Conservation (phyloP, 2,797 vertebrate genomes). For the Tamandua tetradactyla region DNA sequence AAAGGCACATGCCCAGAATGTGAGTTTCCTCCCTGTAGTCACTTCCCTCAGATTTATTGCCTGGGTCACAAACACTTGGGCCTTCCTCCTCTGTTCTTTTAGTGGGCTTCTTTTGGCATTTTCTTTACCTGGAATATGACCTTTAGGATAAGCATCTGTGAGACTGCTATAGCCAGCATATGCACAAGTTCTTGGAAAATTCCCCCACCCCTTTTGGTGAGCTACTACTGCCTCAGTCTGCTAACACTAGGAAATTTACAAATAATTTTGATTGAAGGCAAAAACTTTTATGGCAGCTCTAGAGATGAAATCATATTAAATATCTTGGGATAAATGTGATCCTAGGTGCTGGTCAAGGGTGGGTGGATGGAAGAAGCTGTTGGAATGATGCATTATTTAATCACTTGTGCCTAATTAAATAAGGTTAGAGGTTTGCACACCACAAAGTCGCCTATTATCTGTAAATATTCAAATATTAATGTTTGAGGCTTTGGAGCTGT, state of each 20-base stretch:
- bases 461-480: not conserved
- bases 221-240: not conserved
- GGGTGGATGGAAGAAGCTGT: not conserved
- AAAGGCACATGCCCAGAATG: not conserved
- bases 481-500: not conserved
- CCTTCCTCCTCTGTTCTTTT: not conserved
- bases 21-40: not conserved
- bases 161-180: not conserved
- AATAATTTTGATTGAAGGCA: constrained; percentile 27
- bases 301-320: not conserved
- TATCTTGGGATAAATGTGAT: not conserved
- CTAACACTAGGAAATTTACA: constrained; percentile 23
- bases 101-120: not conserved
- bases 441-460: not conserved
- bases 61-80: not conserved
- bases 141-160: not conserved
- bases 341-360: not conserved
- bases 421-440: not conserved
- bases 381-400: not conserved
- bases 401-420: constrained; percentile 29
- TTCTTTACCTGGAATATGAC: not conserved
- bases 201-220: not conserved
- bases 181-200: not conserved
- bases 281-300: not conserved
- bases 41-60: not conserved